These are phyloP conservation scores for Augiades crinisus DNA, from an alignment of 2,888 invertebrate genomes.

Conservation along the genomic window DNA sequence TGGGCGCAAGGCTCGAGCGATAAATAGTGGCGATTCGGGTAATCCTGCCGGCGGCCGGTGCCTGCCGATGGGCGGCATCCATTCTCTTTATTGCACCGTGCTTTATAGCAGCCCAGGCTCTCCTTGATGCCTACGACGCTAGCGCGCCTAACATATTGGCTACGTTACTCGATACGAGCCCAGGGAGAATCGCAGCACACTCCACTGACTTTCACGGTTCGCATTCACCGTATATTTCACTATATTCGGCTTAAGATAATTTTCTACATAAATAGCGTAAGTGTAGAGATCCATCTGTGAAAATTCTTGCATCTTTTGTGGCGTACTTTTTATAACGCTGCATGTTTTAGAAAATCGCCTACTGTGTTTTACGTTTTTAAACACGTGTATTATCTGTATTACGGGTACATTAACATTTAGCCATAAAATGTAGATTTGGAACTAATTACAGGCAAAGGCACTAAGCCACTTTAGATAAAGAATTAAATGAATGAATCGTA, in stretches of 20 bases:
- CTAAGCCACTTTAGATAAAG: no score
- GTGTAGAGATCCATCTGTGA: no score
- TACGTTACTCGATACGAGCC: constrained; percentile 41
- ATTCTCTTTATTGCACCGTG: constrained; percentile 81
- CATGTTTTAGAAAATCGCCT: no score
- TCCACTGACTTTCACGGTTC: constrained; percentile 27
- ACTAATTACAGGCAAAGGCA: no score
- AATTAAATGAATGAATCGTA: no score
- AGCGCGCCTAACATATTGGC: constrained; percentile 68
- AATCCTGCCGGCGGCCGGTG: constrained; percentile 74
- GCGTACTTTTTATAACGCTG: no score
- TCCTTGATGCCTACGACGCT: constrained; percentile 68
- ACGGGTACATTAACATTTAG: no score
- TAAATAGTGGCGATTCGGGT: constrained; percentile 81
- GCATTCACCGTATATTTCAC: constrained; percentile 19
- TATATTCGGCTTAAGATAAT: constrained; percentile 18
- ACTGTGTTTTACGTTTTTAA: no score
- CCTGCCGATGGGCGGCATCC: constrained; percentile 78
- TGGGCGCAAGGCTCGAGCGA: constrained; percentile 78
- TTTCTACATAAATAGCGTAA: no score
- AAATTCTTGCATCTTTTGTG: no score
- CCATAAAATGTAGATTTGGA: no score
- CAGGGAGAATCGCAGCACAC: constrained; percentile 34
- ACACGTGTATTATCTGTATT: no score
- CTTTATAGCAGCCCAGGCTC: constrained; percentile 71